Conservation (phyloP, 2,888 invertebrate genomes). For the Fragum fragum region DNA sequence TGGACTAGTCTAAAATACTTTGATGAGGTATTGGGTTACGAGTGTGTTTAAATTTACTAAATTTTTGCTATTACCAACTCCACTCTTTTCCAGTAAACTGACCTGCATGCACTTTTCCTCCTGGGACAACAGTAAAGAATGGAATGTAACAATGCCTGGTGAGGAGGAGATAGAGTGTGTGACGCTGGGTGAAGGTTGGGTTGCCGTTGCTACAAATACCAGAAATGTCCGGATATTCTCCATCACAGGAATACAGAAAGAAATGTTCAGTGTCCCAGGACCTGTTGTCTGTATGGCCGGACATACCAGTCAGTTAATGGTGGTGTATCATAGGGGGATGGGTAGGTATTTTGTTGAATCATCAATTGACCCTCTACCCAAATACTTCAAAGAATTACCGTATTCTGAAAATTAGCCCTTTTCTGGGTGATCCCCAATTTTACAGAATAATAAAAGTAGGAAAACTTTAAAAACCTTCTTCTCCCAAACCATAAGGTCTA, state of each 20-base stretch:
- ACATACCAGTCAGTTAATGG: constrained; percentile 89
- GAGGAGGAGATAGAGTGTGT: constrained; percentile 92
- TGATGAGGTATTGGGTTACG: no score
- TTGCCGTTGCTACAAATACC: constrained; percentile 93
- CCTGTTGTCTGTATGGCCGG: constrained; percentile 91
- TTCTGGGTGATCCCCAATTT: no score
- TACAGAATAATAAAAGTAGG: no score
- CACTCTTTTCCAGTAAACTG: constrained; percentile 89
- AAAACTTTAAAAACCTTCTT: no score
- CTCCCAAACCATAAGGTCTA: no score
- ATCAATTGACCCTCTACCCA: no score
- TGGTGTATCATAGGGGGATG: constrained; percentile 90
- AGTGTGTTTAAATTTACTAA: no score
- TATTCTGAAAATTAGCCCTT: no score
- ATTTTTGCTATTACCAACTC: no score
- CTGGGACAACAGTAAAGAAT: constrained; percentile 92
- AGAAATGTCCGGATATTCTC: constrained; percentile 94
- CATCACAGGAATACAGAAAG: constrained; percentile 95
- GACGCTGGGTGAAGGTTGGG: constrained; percentile 89
- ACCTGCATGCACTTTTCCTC: constrained; percentile 92
- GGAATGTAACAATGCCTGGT: constrained; percentile 93
- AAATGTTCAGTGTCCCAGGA: constrained; percentile 92
- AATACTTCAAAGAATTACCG: no score
- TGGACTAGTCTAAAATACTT: no score
- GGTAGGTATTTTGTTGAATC: constrained; percentile 83